A percentile compares a stretch with the other conserved stretches of the same genome.
These are phyloP conservation scores for Penaeus vannamei DNA, from an alignment of 1,140 invertebrate genomes.

Conservation along the genomic window DNA sequence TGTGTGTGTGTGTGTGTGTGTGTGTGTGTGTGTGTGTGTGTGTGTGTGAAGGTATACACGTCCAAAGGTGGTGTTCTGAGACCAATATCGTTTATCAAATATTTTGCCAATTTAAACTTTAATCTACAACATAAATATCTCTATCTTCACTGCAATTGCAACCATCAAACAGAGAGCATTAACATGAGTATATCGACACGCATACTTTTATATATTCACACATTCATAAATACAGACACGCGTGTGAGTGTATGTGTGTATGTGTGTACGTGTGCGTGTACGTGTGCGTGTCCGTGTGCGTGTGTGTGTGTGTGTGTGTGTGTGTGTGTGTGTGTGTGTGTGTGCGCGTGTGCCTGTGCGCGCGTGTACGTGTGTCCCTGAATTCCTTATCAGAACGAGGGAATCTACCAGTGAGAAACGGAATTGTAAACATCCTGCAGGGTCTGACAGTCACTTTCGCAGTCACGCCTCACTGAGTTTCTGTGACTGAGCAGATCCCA, in stretches of 20 bases:
- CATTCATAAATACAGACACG: background rate
- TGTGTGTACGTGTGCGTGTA: background rate
- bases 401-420: background rate
- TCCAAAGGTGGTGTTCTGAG: no score
- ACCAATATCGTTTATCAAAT: no score
- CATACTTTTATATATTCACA: background rate
- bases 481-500: no score
- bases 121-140: no score
- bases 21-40: no score
- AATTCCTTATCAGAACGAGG: background rate
- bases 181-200: background rate
- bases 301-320: background rate
- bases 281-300: background rate
- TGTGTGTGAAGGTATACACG: no score
- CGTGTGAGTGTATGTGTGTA: slow-evolving; percentile 11
- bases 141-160: no score
- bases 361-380: background rate
- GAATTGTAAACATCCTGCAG: background rate
- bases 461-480: no score
- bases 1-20: no score
- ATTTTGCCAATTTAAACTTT: no score
- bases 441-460: no score
- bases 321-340: background rate
- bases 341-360: background rate
- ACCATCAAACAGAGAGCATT: no score